A percentile compares a stretch with the other conserved stretches of the same genome.
Evolutionary conservation across 2,797 vertebrate species (phyloP).

Genomic region (Lutjanus campechanus): DNA sequence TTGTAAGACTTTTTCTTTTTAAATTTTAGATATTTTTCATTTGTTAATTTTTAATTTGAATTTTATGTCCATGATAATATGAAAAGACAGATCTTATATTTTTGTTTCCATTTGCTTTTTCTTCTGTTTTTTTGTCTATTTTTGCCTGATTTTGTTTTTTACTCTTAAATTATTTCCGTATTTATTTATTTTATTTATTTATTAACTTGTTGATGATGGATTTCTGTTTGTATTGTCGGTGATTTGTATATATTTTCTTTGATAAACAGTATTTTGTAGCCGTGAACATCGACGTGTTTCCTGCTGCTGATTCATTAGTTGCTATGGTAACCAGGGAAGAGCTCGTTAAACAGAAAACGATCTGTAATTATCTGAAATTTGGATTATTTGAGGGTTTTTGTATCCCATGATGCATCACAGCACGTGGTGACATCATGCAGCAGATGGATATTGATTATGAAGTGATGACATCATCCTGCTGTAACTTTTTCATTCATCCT

Average conservation of each 20-base stretch:
- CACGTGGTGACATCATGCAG: background rate
- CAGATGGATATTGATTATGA: background rate
- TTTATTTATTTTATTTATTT: background rate
- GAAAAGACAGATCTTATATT: too few species aligned
- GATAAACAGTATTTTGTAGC: background rate
- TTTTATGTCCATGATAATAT: too few species aligned
- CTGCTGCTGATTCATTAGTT: background rate
- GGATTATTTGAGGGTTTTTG: too few species aligned
- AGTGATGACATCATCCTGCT: background rate
- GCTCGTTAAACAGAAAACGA: background rate
- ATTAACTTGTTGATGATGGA: too few species aligned
- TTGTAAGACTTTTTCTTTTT: too few species aligned
- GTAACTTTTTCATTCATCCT: background rate
- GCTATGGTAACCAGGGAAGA: background rate
- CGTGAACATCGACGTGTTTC: background rate
- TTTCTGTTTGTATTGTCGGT: background rate
- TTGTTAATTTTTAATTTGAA: background rate
- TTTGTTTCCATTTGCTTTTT: too few species aligned
- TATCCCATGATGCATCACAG: background rate
- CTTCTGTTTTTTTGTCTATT: too few species aligned
- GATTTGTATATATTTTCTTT: too few species aligned
- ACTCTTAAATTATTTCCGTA: background rate
- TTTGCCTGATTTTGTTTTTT: background rate
- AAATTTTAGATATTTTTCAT: background rate
- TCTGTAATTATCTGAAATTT: too few species aligned